A percentile compares a stretch with the other conserved stretches of the same genome.
phyloP scores from a whole-genome alignment of 1,140 invertebrate genomes.

The Panagrolaimus sp. region DNA sequence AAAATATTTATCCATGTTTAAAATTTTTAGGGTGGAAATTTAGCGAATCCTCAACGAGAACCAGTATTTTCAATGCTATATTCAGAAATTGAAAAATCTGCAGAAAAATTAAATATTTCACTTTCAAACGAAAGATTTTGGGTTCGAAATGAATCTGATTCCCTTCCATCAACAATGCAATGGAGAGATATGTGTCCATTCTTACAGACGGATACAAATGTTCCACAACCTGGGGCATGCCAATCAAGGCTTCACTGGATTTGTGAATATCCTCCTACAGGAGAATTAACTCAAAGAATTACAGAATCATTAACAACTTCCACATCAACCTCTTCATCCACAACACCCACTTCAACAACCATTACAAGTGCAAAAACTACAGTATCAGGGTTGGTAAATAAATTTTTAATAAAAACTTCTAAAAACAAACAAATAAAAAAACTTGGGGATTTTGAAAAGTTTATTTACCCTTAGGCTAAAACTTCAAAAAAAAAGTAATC shows the following conservation, averaged over 20 bases:
- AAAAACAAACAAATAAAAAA: too few species aligned
- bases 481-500: too few species aligned
- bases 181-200: neutral
- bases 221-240: neutral
- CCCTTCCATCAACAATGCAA: neutral
- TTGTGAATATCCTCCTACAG: slow-evolving; percentile 8
- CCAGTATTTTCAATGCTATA: slow-evolving; percentile 9
- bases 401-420: too few species aligned
- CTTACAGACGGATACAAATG: neutral
- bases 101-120: neutral
- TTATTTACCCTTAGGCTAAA: too few species aligned
- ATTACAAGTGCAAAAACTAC: neutral
- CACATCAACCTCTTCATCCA: neutral
- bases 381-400: too few species aligned
- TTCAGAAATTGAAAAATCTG: neutral
- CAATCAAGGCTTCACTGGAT: neutral
- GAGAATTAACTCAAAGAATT: neutral
- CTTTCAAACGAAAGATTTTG: neutral
- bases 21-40: neutral
- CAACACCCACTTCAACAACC: neutral
- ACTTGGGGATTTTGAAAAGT: too few species aligned
- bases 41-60: neutral
- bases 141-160: neutral
- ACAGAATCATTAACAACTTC: neutral
- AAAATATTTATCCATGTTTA: neutral